phyloP scores from a whole-genome alignment of 2,888 invertebrate species.

The Drosophila fulvimacula region DNA sequence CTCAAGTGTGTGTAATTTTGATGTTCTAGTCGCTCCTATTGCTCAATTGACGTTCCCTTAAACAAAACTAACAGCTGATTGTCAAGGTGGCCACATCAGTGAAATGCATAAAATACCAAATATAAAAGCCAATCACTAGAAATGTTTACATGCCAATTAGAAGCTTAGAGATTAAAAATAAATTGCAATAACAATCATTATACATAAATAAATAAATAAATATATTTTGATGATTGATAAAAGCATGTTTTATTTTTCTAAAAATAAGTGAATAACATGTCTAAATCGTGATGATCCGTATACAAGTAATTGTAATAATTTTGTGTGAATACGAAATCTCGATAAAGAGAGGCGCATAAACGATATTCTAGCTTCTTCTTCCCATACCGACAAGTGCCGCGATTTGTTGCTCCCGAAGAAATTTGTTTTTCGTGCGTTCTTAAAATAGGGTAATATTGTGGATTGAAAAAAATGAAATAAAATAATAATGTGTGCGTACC shows the following conservation, averaged over 20 bases:
- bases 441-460: slow-evolving; percentile 29
- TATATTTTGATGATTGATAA: not conserved
- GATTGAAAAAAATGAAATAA: slow-evolving; percentile 15
- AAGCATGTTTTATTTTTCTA: not conserved
- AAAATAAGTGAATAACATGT: not conserved
- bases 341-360: slow-evolving; percentile 27
- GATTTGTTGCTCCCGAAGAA: slow-evolving; percentile 58
- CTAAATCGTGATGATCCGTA: not conserved
- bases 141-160: slow-evolving; percentile 13
- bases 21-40: slow-evolving; percentile 33
- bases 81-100: slow-evolving; percentile 20
- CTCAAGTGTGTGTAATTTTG: slow-evolving; percentile 32
- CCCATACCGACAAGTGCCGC: slow-evolving; percentile 59
- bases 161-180: not conserved
- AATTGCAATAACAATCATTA: too few relatives aligned
- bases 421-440: slow-evolving; percentile 46
- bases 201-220: too few relatives aligned
- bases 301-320: not conserved
- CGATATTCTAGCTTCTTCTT: slow-evolving; percentile 52
- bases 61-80: slow-evolving; percentile 45
- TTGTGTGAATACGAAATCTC: slow-evolving; percentile 6
- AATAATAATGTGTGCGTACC: slow-evolving; percentile 25
- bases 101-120: slow-evolving; percentile 5
- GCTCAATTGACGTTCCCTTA: slow-evolving; percentile 36
- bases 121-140: slow-evolving; percentile 27